phyloP scores from a whole-genome alignment of 2,113 vertebrate species.

The Porphyrio hochstetteri region DNA sequence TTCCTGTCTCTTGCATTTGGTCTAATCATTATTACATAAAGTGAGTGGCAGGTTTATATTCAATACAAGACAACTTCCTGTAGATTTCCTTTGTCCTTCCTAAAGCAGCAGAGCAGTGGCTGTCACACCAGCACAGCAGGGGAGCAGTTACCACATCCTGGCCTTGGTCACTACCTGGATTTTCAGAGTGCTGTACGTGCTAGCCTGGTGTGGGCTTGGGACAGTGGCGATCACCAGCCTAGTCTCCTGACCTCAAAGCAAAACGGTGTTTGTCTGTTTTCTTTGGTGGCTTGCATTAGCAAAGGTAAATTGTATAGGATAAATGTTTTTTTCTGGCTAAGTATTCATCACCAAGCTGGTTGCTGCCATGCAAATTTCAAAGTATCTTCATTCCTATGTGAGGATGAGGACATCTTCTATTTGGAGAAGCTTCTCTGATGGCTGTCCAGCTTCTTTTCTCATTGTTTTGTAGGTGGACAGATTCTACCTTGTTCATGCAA shows the following conservation, averaged over 20 bases:
- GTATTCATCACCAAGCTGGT: conserved; percentile 9
- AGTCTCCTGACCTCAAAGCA: background rate
- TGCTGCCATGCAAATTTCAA: background rate
- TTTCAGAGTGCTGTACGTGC: background rate
- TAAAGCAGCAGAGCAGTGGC: background rate
- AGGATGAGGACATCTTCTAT: background rate
- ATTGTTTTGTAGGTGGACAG: background rate
- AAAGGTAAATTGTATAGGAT: background rate
- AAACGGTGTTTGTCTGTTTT: background rate
- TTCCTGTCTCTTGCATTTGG: conserved; percentile 8
- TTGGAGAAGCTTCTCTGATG: background rate
- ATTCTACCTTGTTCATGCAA: background rate
- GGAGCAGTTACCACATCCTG: background rate
- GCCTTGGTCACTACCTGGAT: background rate
- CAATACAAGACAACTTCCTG: conserved; percentile 1
- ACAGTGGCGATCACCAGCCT: background rate
- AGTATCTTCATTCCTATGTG: background rate
- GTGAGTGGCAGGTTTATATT: background rate
- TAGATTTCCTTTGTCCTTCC: background rate
- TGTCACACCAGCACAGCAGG: background rate
- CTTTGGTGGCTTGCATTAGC: background rate
- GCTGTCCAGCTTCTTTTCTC: background rate
- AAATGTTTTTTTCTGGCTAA: conserved; percentile 11
- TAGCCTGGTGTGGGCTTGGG: background rate
- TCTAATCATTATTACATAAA: background rate